Conservation (phyloP, 2,888 invertebrate genomes). For the Ochropacha duplaris region DNA sequence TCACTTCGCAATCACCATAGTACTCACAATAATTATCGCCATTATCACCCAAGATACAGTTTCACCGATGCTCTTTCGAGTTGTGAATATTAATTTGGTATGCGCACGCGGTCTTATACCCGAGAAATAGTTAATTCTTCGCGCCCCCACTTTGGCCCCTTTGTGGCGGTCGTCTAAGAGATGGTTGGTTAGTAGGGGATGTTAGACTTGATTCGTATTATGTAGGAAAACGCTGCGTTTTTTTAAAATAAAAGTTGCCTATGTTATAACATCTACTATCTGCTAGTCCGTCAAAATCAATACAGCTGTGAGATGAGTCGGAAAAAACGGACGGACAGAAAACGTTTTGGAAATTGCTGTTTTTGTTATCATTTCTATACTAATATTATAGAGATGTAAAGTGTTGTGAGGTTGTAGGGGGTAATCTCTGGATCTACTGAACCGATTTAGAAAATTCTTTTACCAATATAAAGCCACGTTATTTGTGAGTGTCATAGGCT, state of each 20-base stretch:
- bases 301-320: too few species aligned
- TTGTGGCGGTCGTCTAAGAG: conserved; percentile 6
- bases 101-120: conserved; percentile 61
- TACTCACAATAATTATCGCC: conserved; percentile 49
- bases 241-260: background rate
- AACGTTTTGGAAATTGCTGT: too few species aligned
- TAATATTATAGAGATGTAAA: too few species aligned
- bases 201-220: background rate
- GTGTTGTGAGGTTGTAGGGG: too few species aligned
- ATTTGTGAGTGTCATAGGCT: too few species aligned
- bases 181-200: conserved; percentile 3
- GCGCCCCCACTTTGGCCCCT: conserved; percentile 18
- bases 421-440: too few species aligned
- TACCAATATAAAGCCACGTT: too few species aligned
- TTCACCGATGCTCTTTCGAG: conserved; percentile 16
- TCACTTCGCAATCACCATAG: background rate
- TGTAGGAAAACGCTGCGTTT: background rate
- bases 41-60: conserved; percentile 20
- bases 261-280: too few species aligned
- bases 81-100: conserved; percentile 47
- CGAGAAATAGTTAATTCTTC: conserved; percentile 62
- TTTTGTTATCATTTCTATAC: too few species aligned
- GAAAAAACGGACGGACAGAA: too few species aligned
- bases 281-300: too few species aligned
- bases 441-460: too few species aligned